These are phyloP conservation scores for Parauchenoglanis punctatus DNA, from an alignment of 2,797 vertebrate genomes.

Conservation along the genomic window DNA sequence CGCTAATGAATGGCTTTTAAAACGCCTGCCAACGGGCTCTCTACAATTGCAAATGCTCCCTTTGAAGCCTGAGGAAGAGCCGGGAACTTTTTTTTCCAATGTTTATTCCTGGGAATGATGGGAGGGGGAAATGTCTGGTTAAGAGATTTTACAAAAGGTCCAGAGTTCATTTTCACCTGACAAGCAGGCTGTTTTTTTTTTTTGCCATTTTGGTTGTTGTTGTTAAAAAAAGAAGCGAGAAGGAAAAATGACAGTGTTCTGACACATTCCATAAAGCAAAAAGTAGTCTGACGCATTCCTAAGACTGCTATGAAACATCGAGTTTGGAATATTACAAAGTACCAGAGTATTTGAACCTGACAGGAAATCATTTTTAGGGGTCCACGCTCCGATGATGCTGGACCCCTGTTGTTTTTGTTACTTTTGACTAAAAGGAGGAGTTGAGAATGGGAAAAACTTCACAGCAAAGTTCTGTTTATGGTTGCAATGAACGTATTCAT, in stretches of 20 bases:
- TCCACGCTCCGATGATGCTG: not conserved
- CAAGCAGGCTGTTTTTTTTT: not conserved
- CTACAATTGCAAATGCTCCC: slow-evolving; percentile 52
- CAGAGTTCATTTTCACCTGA: slow-evolving; percentile 39
- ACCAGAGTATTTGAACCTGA: not conserved
- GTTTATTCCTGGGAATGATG: slow-evolving; percentile 52
- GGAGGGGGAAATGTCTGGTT: slow-evolving; percentile 33
- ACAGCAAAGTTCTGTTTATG: not conserved
- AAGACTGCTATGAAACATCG: not conserved
- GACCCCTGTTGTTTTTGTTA: not conserved
- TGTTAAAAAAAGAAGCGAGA: not conserved
- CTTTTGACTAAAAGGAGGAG: not conserved
- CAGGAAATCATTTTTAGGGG: not conserved
- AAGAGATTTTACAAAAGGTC: slow-evolving; percentile 27
- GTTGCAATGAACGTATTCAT: not conserved
- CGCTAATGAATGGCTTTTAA: slow-evolving; percentile 59
- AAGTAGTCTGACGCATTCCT: not conserved
- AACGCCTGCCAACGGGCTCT: slow-evolving; percentile 46
- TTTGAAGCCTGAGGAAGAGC: slow-evolving; percentile 58
- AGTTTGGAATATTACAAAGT: not conserved
- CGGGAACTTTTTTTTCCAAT: not conserved
- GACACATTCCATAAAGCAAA: not conserved
- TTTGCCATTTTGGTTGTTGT: not conserved
- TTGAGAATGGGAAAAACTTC: not conserved
- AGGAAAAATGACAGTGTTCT: not conserved